Evolutionary conservation across 2,797 vertebrate genomes (phyloP).

Genomic region (Chaetodon trifasciatus): DNA sequence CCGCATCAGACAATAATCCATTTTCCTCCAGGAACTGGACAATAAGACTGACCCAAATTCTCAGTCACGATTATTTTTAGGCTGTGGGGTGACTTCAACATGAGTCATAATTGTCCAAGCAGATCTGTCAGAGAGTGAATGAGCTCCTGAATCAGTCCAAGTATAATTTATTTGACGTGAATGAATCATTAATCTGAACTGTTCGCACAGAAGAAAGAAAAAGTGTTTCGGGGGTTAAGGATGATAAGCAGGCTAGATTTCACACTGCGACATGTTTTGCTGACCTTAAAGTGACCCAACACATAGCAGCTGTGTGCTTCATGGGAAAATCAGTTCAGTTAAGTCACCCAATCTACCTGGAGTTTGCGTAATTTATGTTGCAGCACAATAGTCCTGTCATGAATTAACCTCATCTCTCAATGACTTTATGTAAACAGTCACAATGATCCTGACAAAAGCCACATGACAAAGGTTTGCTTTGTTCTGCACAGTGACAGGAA

Average conservation of each 20-base stretch:
- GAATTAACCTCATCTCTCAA: neutral
- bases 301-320: neutral
- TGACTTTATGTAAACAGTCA: neutral
- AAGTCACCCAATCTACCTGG: too few relatives aligned
- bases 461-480: neutral
- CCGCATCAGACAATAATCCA: conserved; percentile 28
- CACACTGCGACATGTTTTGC: conserved; percentile 5
- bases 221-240: conserved; percentile 21
- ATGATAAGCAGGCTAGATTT: conserved; percentile 16
- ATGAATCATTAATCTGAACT: conserved; percentile 52
- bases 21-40: conserved; percentile 50
- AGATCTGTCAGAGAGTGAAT: conserved; percentile 58
- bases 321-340: neutral
- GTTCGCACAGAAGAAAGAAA: conserved; percentile 32
- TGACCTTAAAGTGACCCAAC: conserved; percentile 10
- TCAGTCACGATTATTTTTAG: conserved; percentile 64
- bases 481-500: neutral
- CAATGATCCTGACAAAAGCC: conserved; percentile 2
- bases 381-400: neutral
- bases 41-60: conserved; percentile 45
- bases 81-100: conserved; percentile 46
- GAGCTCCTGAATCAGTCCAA: conserved; percentile 50
- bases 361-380: neutral
- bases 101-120: conserved; percentile 70
- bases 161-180: conserved; percentile 44